phyloP scores from a whole-genome alignment of 2,113 vertebrate genomes.

The Zootoca vivipara region DNA sequence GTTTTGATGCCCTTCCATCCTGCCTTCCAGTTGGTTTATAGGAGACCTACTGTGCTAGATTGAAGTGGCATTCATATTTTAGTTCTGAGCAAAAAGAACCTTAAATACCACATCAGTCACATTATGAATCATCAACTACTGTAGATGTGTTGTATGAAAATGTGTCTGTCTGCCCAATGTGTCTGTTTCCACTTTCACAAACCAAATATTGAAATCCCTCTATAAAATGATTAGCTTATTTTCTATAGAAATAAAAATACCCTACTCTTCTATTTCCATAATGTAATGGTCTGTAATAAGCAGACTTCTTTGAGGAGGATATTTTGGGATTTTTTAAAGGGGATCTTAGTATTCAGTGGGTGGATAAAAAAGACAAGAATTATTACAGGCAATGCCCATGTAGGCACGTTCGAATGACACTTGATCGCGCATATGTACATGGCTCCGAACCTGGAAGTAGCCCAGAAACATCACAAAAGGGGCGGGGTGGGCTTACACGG shows the following conservation, averaged over 20 bases:
- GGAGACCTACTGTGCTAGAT: not conserved
- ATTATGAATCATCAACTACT: not conserved
- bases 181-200: not conserved
- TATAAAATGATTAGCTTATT: not conserved
- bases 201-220: not conserved
- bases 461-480: too few species aligned
- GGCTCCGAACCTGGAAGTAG: too few species aligned
- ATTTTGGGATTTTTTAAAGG: not conserved
- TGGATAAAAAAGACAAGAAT: not conserved
- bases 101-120: not conserved
- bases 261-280: not conserved
- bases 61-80: not conserved
- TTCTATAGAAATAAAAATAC: not conserved
- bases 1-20: not conserved
- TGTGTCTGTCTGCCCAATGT: not conserved
- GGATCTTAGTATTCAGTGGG: not conserved
- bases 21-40: not conserved
- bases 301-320: not conserved
- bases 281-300: not conserved
- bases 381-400: too few species aligned
- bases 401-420: not conserved
- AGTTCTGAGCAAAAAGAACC: not conserved
- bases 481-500: too few species aligned
- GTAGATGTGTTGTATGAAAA: not conserved
- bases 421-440: too few species aligned